Base-by-base conservation (phyloP, 37 sponge, comb jelly and placozoan genomes). In the Diacarnus erythraeanus region DNA sequence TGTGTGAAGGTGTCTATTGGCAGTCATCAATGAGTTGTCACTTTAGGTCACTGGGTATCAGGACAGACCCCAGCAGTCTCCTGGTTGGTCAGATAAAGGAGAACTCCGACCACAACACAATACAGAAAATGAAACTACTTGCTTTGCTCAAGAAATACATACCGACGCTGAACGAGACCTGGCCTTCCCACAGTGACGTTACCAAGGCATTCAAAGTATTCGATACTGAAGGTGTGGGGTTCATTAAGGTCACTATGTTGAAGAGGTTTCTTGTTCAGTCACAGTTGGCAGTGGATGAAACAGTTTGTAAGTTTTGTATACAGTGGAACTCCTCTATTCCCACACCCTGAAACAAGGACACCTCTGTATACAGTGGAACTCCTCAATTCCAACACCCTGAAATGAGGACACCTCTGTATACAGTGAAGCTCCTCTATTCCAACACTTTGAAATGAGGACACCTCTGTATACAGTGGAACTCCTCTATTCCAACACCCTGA, bases 221-320 rank as follows among this genome's bases (percentile, higher is more conserved):
- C 84, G 90, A 89, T 44, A 84, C 80, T 15, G 90, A 89, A 31
- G 90, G 90, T 2, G 33, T 77, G 39, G 80, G 85, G 38, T 89
- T 79, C 60, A 89, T 89, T 23, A 80, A 83, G 72, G 85, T 81
- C 57, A 83, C 72, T 51, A 83, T 84, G 72, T 65, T 89, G 59
- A 89, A 89, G 72, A 75, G 81, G 66, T 89, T 89, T 43, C 60
- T 89, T 61, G 75, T 74, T 22, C 64, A 75, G 63, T 80, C 90
- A 42, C 76, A 85, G 42, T 75, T 85, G 41, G 80, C 54, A 8
- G 74, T 85, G 57, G 86, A 85, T 8, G 86, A 85, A 5, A 56
- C 10, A 17, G 71, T 61, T 4, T 70, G 84, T 84, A 34, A 77
- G 84, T 74, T 25, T 72, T 2, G 5, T 23, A 64, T 64, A 72